Evolutionary conservation across 2,113 vertebrate species (phyloP).

Genomic region (Amblyornis subalaris): DNA sequence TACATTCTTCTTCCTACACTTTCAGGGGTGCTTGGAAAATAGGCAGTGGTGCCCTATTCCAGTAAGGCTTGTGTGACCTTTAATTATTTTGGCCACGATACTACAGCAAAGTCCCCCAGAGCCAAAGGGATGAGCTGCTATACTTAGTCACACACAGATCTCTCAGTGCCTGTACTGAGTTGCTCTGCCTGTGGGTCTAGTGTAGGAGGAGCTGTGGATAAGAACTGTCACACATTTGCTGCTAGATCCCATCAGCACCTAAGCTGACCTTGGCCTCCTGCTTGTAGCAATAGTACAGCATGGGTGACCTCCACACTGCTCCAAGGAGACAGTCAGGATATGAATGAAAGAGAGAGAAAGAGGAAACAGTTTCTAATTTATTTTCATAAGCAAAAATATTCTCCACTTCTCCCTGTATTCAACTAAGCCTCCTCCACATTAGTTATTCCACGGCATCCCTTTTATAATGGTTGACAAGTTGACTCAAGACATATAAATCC

Average conservation of each 20-base stretch:
- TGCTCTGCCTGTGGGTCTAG: not conserved
- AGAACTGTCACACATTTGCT: not conserved
- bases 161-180: not conserved
- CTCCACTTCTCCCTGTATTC: not conserved
- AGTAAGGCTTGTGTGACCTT: not conserved
- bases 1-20: not conserved
- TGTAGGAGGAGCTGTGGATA: not conserved
- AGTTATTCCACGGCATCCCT: slow-evolving; percentile 19
- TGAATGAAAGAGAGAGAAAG: not conserved
- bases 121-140: not conserved
- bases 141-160: not conserved
- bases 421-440: slow-evolving; percentile 3
- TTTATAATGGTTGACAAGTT: slow-evolving; percentile 38
- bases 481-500: slow-evolving; percentile 27
- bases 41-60: not conserved
- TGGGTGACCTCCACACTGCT: not conserved
- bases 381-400: not conserved
- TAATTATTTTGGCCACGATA: not conserved
- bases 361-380: not conserved
- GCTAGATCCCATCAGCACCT: not conserved
- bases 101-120: not conserved
- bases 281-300: not conserved
- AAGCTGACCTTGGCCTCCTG: not conserved
- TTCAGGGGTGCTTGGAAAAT: not conserved
- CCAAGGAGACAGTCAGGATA: not conserved